Evolutionary conservation across 2,888 invertebrate species (phyloP), one percentile per base, ranked within the genome.

Genomic region (Orgyia antiqua): DNA sequence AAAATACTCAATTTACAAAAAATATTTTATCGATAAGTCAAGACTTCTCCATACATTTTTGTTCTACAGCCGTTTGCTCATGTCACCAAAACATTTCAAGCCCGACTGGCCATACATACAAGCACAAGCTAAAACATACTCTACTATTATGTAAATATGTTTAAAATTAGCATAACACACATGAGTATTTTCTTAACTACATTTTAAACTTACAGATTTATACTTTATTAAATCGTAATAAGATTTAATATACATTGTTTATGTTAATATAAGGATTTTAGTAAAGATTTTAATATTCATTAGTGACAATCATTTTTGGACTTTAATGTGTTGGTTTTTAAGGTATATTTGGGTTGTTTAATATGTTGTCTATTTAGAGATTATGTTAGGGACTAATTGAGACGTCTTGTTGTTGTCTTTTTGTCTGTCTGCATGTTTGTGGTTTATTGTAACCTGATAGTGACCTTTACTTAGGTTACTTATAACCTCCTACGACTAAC

Each of bases 21-120:
- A n/a, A n/a, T n/a, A n/a, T n/a, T n/a, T n/a, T n/a, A n/a, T n/a
- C n/a, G n/a, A n/a, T n/a, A n/a, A n/a, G n/a, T 4, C 5, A 24
- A 27, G n/a, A 9, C 38, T 27, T 21, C 70, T 80, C 76, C 42
- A 72, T 17, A 30, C 18, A n/a, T n/a, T 58, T 59, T 13, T 58
- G 21, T 58, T 52, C 51, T 59, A n/a, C 44, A 61, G 56, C 64
- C 72, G 69, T 69, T 70, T 66, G 68, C 63, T 69, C 80, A 76
- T 86, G 86, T 86, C 84, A 86, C 83, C 83, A 83, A 83, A 82
- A 83, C 83, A 83, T 83, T 82, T 82, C 75, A 77, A 74, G 72
- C 74, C 60, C 59, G 66, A 65, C 68, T 72, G 66, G 57, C 51
- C 53, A 39, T 59, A 61, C 52, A 49, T 56, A 50, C 58, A 64